These are phyloP conservation scores for Mythimna loreyi DNA, from an alignment of 2,888 invertebrate species.

Conservation along the genomic window DNA sequence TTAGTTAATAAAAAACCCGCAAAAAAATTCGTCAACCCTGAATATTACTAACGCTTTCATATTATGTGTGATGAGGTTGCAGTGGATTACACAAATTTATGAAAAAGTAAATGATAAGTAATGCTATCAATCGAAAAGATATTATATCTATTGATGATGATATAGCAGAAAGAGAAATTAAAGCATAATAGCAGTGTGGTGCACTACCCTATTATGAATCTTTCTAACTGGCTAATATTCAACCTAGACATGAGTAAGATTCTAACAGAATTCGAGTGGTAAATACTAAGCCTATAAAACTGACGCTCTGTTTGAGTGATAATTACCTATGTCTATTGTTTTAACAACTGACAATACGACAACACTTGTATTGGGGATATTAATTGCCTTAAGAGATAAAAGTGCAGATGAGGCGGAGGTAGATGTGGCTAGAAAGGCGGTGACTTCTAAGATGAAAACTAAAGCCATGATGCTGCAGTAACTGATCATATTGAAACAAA, in stretches of 20 bases:
- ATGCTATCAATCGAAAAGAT: too few species aligned
- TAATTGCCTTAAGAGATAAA: neutral
- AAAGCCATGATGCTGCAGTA: neutral
- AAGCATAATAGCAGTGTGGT: neutral
- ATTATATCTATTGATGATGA: neutral
- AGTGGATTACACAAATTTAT: neutral
- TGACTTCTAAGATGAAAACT: neutral
- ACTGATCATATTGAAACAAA: neutral
- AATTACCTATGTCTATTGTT: neutral
- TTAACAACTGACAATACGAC: neutral
- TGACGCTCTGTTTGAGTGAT: neutral
- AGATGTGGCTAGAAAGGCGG: neutral
- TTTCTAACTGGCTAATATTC: neutral
- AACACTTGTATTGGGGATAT: neutral
- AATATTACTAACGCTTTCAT: slow-evolving; percentile 75
- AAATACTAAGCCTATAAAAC: neutral
- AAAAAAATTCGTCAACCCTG: too few species aligned
- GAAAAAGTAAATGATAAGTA: neutral
- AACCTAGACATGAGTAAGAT: neutral
- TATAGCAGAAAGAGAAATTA: neutral
- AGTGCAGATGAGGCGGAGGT: neutral
- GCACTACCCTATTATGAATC: neutral
- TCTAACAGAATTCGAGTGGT: too few species aligned
- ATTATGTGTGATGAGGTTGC: slow-evolving; percentile 36
- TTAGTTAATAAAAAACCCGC: too few species aligned